Base-by-base conservation (phyloP, 2,113 vertebrate species). In the Apodemus sylvaticus region DNA sequence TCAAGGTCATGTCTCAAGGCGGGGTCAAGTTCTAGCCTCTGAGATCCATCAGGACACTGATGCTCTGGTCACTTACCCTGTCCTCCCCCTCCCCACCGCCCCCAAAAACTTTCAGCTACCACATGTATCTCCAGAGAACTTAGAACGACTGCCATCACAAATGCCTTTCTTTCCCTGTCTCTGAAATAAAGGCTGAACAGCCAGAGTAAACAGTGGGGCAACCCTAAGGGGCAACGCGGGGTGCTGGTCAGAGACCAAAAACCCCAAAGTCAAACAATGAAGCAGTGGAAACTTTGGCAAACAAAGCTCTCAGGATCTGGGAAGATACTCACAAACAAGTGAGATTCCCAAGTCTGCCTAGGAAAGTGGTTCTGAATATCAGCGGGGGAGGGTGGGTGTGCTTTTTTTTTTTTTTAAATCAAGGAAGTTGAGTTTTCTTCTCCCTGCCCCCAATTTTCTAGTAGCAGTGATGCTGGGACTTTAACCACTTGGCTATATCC, bases 191-290 rank as follows among this genome's bases (percentile, higher is more conserved):
- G 68, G 76, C 95, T 93, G 96, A 96, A 96, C 64, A 92, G 86
- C 96, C 73, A 94, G 64, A 89, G 86, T 95, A 97, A 98, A 98
- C 96, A 97, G 91, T 98, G 96, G 97, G 92, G 96, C 97, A 97
- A 98, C 83, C 9, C 9, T 29, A 97, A 53, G 76, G 86, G 95
- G 96, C 86, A 97, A 96, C 96, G 86, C 93, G 96, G 95, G 97
- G 97, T 95, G 96, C 55, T 96, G 96, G 89, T 97, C 95, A 93
- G 82, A 60, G 90, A 89, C 83, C 53, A 48, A 97, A 96, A 96
- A 96, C 89, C 78, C 88, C 36, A 90, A 97, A 97, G 92, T 85
- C 95, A 97, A 97, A 97, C 94, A 97, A 94, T 8, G 48, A 39
- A 94, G 82, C 73, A 48, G 66, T 31, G 29, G 88, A 55, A 53